phyloP scores from a whole-genome alignment of 2,113 vertebrate genomes.

The Taurulus bubalis region DNA sequence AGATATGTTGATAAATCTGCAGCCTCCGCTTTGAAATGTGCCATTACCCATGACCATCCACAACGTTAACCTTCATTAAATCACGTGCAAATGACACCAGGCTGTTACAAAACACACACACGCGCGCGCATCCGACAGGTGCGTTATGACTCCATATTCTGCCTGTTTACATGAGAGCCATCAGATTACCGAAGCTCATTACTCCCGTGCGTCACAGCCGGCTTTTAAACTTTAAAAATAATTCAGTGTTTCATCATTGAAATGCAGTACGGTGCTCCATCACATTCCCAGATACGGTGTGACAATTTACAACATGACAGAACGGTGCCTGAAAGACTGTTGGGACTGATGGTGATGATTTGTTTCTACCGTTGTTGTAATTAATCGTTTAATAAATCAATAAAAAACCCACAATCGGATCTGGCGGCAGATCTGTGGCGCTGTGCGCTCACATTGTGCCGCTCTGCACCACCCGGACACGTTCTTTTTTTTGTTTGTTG shows the following conservation, averaged over 20 bases:
- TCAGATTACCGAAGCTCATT: background rate
- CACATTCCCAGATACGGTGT: background rate
- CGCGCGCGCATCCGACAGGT: background rate
- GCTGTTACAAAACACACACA: background rate
- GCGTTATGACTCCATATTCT: background rate
- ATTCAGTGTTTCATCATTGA: background rate
- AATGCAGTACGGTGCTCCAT: background rate
- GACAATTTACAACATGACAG: background rate
- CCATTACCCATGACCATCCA: background rate
- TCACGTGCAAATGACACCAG: background rate
- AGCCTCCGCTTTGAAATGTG: constrained; percentile 1
- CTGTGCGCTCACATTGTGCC: background rate
- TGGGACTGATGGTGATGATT: background rate
- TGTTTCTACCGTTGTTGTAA: background rate
- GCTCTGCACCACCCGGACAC: background rate
- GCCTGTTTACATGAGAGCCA: background rate
- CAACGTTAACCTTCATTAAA: constrained; percentile 1
- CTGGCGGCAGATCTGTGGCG: background rate
- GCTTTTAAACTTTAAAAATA: background rate
- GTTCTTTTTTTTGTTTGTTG: background rate
- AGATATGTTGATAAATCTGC: constrained; percentile 14
- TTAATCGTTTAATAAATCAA: background rate
- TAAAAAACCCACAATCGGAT: background rate
- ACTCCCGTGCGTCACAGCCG: background rate
- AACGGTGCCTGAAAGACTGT: background rate